A percentile compares a stretch with the other conserved stretches of the same genome.
phyloP scores from a whole-genome alignment of 2,113 vertebrate genomes.

The Otus sunia region DNA sequence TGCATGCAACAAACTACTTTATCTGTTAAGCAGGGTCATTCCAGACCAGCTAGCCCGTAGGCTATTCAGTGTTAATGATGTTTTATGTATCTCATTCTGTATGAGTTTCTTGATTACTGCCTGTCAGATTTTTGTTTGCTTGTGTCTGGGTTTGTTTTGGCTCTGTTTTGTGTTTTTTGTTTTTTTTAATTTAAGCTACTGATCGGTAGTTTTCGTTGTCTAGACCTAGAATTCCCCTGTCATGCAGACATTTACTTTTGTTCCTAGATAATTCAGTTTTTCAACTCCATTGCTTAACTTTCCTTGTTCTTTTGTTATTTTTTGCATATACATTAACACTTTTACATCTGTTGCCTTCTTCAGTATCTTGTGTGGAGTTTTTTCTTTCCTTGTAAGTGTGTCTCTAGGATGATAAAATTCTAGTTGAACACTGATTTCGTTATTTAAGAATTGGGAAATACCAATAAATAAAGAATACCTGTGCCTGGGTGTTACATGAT shows the following conservation, averaged over 20 bases:
- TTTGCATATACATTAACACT: neutral
- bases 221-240: neutral
- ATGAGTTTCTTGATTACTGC: neutral
- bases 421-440: neutral
- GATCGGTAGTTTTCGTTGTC: neutral
- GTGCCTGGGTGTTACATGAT: neutral
- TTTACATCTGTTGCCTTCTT: neutral
- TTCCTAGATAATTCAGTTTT: neutral
- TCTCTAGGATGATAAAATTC: neutral
- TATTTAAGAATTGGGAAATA: neutral
- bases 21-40: neutral
- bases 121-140: neutral
- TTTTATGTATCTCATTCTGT: neutral
- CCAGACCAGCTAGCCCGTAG: neutral
- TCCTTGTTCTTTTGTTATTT: neutral
- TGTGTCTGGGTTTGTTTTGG: neutral
- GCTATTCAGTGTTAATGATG: neutral
- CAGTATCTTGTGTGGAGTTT: neutral
- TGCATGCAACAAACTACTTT: neutral
- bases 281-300: neutral
- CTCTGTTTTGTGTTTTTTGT: neutral
- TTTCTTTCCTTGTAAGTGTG: neutral
- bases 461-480: neutral
- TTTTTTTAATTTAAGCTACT: neutral
- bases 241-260: neutral